Evolutionary conservation across 2,888 invertebrate species (phyloP).

Genomic region (Rhagonycha lutea): DNA sequence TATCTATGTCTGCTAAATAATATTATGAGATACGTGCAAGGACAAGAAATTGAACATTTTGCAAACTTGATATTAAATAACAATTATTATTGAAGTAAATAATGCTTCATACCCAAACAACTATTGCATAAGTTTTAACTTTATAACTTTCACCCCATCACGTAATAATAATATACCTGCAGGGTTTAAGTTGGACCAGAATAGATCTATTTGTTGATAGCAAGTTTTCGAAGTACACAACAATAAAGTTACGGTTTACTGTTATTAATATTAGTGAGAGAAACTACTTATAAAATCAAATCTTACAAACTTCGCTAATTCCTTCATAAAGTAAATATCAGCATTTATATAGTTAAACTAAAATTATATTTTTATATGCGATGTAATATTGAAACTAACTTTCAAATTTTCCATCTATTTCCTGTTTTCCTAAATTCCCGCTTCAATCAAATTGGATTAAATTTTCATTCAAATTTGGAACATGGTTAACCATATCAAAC

Average conservation of each 20-base stretch:
- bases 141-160: not conserved
- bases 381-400: too few relatives aligned
- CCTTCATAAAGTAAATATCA: too few relatives aligned
- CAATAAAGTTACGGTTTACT: not conserved
- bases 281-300: not conserved
- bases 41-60: not conserved
- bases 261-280: not conserved
- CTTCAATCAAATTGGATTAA: too few relatives aligned
- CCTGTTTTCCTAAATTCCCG: too few relatives aligned
- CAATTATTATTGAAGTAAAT: not conserved
- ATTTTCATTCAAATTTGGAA: too few relatives aligned
- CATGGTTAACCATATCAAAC: too few relatives aligned
- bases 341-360: too few relatives aligned
- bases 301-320: not conserved
- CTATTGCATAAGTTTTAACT: not conserved
- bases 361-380: too few relatives aligned
- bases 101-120: not conserved
- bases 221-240: not conserved
- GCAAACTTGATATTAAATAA: not conserved
- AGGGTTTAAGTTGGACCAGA: not conserved
- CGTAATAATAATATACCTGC: not conserved
- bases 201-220: not conserved
- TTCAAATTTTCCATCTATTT: too few relatives aligned
- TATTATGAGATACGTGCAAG: not conserved
- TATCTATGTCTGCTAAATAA: not conserved